Conservation (phyloP, 1,140 invertebrate species). For the Nasonia vitripennis region DNA sequence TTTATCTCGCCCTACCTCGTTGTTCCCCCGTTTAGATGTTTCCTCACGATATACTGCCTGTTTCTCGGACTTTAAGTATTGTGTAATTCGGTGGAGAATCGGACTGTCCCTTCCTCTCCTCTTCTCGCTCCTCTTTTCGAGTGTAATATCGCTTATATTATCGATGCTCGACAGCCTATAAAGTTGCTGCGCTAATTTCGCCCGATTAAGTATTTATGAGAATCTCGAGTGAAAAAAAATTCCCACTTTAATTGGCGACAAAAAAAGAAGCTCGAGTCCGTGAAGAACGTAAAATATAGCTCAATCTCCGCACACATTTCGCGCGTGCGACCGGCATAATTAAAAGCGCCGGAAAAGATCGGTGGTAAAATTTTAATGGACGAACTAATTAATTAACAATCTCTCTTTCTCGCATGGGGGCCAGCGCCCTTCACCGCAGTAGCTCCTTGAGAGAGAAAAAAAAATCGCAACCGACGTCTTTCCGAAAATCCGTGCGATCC, state of each 20-base stretch:
- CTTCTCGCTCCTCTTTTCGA: no score
- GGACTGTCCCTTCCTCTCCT: no score
- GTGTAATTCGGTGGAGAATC: neutral
- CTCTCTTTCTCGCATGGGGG: neutral
- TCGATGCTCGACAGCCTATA: no score
- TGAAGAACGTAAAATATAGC: no score
- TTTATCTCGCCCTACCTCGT: slow-evolving; percentile 22
- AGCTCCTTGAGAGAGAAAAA: no score
- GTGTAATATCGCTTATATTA: no score
- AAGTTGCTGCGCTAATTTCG: no score
- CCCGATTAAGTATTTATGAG: no score
- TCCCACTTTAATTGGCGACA: no score
- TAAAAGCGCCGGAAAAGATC: neutral
- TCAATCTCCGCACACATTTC: neutral
- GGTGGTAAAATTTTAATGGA: neutral
- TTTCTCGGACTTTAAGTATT: neutral
- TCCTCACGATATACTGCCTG: neutral
- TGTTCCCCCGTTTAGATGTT: slow-evolving; percentile 14
- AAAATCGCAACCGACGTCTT: neutral
- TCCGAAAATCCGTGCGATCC: neutral
- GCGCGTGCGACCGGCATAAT: neutral
- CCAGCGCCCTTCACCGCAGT: no score
- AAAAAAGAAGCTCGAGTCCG: no score
- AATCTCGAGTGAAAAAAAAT: no score
- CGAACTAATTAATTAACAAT: neutral